Evolutionary conservation across 2,888 invertebrate genomes (phyloP).

Genomic region (Ochropacha duplaris): DNA sequence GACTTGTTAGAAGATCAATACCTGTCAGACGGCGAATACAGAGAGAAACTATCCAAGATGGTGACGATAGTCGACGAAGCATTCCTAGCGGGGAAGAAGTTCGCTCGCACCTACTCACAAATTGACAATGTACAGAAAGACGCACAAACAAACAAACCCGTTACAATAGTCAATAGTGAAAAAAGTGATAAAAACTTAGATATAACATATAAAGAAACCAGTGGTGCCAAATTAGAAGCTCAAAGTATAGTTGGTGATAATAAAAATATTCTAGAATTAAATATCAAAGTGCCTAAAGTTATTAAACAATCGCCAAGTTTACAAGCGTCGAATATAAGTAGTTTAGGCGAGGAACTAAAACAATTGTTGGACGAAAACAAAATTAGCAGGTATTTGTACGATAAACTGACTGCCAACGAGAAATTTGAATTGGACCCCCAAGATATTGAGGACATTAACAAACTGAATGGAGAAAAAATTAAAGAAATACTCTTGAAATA

Average conservation of each 20-base stretch:
- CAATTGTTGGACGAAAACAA: constrained; percentile 62
- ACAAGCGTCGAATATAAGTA: constrained; percentile 45
- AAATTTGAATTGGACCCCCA: constrained; percentile 69
- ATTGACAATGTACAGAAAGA: constrained; percentile 32
- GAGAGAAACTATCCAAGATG: constrained; percentile 93
- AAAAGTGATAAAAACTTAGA: constrained; percentile 44
- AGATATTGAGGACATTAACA: constrained; percentile 79
- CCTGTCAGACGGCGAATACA: constrained; percentile 89
- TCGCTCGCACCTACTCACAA: constrained; percentile 84
- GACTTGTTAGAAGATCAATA: constrained; percentile 94
- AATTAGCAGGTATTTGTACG: constrained; percentile 63
- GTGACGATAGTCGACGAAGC: constrained; percentile 90
- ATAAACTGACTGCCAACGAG: constrained; percentile 69
- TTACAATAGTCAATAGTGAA: constrained; percentile 19
- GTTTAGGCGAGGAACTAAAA: constrained; percentile 54
- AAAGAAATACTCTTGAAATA: constrained; percentile 61
- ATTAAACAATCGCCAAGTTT: constrained; percentile 19
- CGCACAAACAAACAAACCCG: constrained; percentile 21
- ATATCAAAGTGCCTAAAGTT: constrained; percentile 40
- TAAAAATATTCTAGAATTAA: constrained; percentile 40
- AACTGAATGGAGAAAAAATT: constrained; percentile 56
- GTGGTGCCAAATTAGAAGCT: constrained; percentile 23
- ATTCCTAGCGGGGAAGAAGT: constrained; percentile 88
- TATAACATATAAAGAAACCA: constrained; percentile 56
- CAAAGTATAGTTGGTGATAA: constrained; percentile 40